Conservation (phyloP, 1,140 invertebrate species). For the Camponotus vicinus region DNA sequence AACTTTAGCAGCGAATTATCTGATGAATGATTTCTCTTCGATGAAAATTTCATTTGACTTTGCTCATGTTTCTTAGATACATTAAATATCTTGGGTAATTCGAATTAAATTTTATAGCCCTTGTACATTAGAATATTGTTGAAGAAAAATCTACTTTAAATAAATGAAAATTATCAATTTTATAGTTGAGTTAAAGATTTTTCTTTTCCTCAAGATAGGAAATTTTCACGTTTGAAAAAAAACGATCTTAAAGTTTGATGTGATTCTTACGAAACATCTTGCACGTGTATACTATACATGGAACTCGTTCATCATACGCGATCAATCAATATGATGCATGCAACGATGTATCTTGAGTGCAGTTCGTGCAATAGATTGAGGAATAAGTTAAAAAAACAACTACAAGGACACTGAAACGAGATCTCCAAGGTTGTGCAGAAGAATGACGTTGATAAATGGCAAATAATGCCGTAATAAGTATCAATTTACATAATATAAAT, state of each 20-base stretch:
- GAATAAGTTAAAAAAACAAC: neutral
- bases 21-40: neutral
- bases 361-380: neutral
- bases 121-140: neutral
- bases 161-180: constrained; percentile 20
- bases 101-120: too few species aligned
- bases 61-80: too few species aligned
- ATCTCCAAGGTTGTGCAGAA: neutral
- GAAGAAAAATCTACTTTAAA: neutral
- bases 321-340: neutral
- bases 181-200: neutral
- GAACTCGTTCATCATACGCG: constrained; percentile 5
- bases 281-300: neutral
- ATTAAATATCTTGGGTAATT: too few species aligned
- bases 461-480: neutral
- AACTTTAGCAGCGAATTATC: neutral
- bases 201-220: too few species aligned
- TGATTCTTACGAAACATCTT: neutral
- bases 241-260: neutral
- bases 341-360: constrained; percentile 1
- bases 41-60: constrained; percentile 17
- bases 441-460: neutral
- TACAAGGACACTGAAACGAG: neutral
- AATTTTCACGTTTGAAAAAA: neutral
- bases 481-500: neutral